These are phyloP conservation scores for Sardina pilchardus DNA, from an alignment of 2,113 vertebrate species.

Conservation along the genomic window DNA sequence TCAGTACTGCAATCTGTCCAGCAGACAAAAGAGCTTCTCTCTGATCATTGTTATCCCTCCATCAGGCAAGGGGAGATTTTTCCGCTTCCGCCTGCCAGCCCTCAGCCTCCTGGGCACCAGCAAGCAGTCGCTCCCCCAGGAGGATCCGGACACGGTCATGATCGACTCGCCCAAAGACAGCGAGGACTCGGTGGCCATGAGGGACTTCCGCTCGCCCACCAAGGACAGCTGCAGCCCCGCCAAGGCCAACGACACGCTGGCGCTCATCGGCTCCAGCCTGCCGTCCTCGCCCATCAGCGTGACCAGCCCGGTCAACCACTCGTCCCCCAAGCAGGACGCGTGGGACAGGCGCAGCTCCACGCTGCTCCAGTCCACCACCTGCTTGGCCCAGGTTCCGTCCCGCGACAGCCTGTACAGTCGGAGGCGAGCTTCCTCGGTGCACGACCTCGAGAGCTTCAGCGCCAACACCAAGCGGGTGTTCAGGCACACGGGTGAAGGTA, in stretches of 20 bases:
- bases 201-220: conserved; percentile 88
- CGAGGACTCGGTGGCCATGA: conserved; percentile 86
- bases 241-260: conserved; percentile 90
- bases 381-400: conserved; percentile 85
- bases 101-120: conserved; percentile 86
- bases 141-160: conserved; percentile 93
- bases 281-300: conserved; percentile 85
- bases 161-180: conserved; percentile 89
- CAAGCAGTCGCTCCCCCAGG: conserved; percentile 95
- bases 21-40: not conserved
- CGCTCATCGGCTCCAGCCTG: conserved; percentile 86
- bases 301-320: conserved; percentile 89
- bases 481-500: conserved; percentile 92
- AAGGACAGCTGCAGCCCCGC: conserved; percentile 90
- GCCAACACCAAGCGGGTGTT: conserved; percentile 84
- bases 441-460: conserved; percentile 92
- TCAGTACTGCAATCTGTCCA: not conserved
- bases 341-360: conserved; percentile 87
- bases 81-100: conserved; percentile 88
- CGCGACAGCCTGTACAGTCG: conserved; percentile 90
- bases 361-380: conserved; percentile 80
- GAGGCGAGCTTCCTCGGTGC: conserved; percentile 93
- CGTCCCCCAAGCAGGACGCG: conserved; percentile 86
- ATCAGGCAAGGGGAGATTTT: conserved; percentile 81
- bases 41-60: not conserved